Evolutionary conservation across 2,888 invertebrate genomes (phyloP).

Genomic region (Coenonympha arcania): DNA sequence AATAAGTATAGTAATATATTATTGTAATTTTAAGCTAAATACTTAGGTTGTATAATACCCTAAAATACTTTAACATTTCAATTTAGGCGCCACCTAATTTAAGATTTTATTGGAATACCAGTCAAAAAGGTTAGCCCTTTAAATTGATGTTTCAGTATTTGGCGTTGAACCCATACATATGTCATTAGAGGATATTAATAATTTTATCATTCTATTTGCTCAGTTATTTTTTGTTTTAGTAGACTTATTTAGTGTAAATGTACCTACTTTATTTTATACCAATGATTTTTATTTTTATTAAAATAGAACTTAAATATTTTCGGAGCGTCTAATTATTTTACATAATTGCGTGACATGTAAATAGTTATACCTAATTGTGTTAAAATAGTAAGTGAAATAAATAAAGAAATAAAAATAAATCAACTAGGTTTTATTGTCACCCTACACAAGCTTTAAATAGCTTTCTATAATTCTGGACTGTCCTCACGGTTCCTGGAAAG

Average conservation of each 20-base stretch:
- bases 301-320: not conserved
- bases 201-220: not conserved
- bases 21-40: not conserved
- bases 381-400: slow-evolving; percentile 11
- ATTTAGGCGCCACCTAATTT: not conserved
- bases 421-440: slow-evolving; percentile 22
- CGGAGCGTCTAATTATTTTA: not conserved
- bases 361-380: not conserved
- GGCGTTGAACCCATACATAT: no score
- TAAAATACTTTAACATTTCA: no score
- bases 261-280: not conserved
- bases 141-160: not conserved
- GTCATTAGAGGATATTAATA: not conserved
- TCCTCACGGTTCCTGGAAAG: slow-evolving; percentile 25
- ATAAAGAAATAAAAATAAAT: slow-evolving; percentile 18
- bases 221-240: not conserved
- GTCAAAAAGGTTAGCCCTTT: no score
- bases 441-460: slow-evolving; percentile 23
- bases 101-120: no score
- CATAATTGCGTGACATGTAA: not conserved
- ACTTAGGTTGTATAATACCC: not conserved
- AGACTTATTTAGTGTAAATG: not conserved
- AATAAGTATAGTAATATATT: not conserved
- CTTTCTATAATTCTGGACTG: slow-evolving; percentile 27
- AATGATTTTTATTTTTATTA: not conserved